A percentile compares a stretch with the other conserved stretches of the same genome.
phyloP scores from a whole-genome alignment of 2,888 invertebrate genomes.

The Amphimallon solstitiale region DNA sequence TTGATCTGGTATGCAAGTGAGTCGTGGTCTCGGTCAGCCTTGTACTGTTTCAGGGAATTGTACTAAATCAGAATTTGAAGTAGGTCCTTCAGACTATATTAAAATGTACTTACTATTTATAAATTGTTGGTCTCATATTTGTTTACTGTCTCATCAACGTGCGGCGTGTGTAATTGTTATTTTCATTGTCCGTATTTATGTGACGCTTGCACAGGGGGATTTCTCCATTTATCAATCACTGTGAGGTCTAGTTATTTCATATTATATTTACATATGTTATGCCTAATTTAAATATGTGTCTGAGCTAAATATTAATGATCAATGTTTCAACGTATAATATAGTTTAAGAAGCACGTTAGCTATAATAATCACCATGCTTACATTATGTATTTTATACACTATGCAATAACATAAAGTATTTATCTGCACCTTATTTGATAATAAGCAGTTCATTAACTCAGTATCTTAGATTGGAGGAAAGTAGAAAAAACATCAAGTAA shows the following conservation, averaged over 20 bases:
- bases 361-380: too few relatives aligned
- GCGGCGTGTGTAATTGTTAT: conserved; percentile 18
- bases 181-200: conserved; percentile 8
- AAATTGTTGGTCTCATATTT: conserved; percentile 25
- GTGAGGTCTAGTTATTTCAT: conserved; percentile 20
- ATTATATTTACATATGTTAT: conserved; percentile 19
- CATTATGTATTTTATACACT: too few relatives aligned
- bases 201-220: conserved; percentile 1
- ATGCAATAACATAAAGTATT: too few relatives aligned
- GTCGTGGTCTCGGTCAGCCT: conserved; percentile 39
- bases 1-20: conserved; percentile 45
- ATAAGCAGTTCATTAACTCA: too few relatives aligned
- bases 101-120: conserved; percentile 33
- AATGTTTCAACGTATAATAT: too few relatives aligned
- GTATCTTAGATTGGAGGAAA: too few relatives aligned
- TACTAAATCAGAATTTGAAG: conserved; percentile 39
- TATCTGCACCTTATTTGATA: too few relatives aligned
- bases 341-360: too few relatives aligned
- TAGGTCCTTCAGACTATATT: conserved; percentile 34
- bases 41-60: conserved; percentile 42
- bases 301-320: neutral
- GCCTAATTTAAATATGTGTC: conserved; percentile 14
- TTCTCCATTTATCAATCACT: conserved; percentile 7
- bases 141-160: conserved; percentile 26
- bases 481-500: too few relatives aligned